These are phyloP conservation scores for Thaumatotibia leucotreta DNA, from an alignment of 1,140 invertebrate species.

Conservation along the genomic window DNA sequence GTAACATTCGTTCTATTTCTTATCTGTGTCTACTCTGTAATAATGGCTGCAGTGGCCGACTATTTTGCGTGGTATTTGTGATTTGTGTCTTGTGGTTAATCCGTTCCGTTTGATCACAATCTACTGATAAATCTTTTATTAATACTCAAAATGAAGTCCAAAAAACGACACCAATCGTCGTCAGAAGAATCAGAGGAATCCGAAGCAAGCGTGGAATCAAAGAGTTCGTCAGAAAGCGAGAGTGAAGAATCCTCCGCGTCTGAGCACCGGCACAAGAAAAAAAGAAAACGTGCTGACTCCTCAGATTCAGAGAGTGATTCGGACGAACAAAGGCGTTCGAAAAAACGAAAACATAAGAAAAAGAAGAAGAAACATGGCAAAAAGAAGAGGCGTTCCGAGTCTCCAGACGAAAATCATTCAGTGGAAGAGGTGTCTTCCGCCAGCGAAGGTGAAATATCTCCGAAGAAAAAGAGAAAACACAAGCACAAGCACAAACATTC, in stretches of 20 bases:
- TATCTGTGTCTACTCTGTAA: neutral
- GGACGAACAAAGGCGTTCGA: conserved; percentile 56
- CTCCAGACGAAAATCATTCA: conserved; percentile 41
- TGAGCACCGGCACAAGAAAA: conserved; percentile 66
- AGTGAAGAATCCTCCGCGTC: conserved; percentile 58
- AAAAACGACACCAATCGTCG: conserved; percentile 60
- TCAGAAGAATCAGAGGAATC: conserved; percentile 64
- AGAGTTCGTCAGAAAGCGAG: conserved; percentile 62
- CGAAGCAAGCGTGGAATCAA: conserved; percentile 50
- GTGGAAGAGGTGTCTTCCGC: conserved; percentile 44
- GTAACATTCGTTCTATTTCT: neutral
- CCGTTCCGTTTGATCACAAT: neutral
- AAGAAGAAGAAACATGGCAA: conserved; percentile 73
- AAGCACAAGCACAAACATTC: conserved; percentile 58
- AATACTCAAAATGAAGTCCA: conserved; percentile 52
- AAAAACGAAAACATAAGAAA: conserved; percentile 74
- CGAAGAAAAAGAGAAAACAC: conserved; percentile 65
- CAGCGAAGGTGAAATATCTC: conserved; percentile 59
- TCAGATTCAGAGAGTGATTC: conserved; percentile 62
- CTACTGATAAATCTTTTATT: neutral
- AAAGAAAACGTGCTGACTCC: conserved; percentile 62
- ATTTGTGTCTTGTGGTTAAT: neutral
- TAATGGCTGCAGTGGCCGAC: neutral
- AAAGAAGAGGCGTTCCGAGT: conserved; percentile 58
- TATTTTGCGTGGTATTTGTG: neutral